Evolutionary conservation across 2,888 invertebrate species (phyloP).

Genomic region (Lasioglossum vierecki): DNA sequence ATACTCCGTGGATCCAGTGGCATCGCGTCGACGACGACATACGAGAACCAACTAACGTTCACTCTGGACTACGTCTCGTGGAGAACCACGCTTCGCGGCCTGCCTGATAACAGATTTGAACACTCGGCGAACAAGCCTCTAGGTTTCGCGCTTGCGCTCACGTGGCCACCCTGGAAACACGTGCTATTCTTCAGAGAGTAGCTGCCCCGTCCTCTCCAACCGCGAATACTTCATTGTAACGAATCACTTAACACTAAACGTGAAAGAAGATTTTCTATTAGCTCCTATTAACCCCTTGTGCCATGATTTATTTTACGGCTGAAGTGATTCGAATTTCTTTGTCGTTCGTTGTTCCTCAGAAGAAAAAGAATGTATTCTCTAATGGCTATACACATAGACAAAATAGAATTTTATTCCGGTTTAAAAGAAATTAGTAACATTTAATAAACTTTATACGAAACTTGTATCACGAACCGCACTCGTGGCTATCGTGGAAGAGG

Average conservation of each 20-base stretch:
- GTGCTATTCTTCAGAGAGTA: slow-evolving; percentile 52
- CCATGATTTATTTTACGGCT: not conserved
- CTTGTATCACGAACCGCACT: not conserved
- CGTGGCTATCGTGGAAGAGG: not conserved
- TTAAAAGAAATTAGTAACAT: not conserved
- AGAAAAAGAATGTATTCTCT: not conserved
- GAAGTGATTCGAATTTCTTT: not conserved
- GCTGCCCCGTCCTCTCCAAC: slow-evolving; percentile 8
- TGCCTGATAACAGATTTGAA: slow-evolving; percentile 74
- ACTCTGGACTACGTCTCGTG: slow-evolving; percentile 26
- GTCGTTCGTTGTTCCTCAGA: not conserved
- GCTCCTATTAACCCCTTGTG: not conserved
- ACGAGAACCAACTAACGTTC: slow-evolving; percentile 36
- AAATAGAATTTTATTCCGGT: not conserved
- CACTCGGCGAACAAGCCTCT: slow-evolving; percentile 63
- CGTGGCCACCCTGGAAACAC: slow-evolving; percentile 51
- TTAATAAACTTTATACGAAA: not conserved
- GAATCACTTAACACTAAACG: not conserved
- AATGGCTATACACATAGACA: not conserved
- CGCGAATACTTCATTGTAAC: not conserved
- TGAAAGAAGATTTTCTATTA: not conserved
- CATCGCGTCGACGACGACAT: slow-evolving; percentile 30
- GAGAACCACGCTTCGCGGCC: slow-evolving; percentile 61
- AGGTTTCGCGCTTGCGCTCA: slow-evolving; percentile 72
- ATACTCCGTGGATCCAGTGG: slow-evolving; percentile 27